Percentiles rank a stretch among this genome's conserved stretches.
Conservation (phyloP, 2,113 vertebrate species). For the Brachionichthys hirsutus region DNA sequence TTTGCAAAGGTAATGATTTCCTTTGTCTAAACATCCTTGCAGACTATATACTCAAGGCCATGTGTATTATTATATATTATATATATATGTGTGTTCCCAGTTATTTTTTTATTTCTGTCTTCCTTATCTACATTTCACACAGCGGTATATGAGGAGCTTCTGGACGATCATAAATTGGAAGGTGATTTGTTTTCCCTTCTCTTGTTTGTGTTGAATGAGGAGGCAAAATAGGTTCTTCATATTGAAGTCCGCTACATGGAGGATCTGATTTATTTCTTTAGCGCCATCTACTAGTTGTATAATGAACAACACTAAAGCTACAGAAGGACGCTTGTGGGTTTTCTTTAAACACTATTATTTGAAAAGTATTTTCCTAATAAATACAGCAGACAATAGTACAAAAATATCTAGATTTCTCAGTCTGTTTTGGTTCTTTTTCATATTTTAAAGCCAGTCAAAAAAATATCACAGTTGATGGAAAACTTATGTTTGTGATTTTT, state of each 20-base stretch:
- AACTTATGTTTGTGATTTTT: neutral
- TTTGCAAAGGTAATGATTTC: conserved; percentile 85
- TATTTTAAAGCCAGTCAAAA: neutral
- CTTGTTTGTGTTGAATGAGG: neutral
- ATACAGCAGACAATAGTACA: neutral
- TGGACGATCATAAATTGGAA: conserved; percentile 89
- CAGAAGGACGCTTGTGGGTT: neutral
- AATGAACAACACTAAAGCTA: neutral
- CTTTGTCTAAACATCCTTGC: neutral
- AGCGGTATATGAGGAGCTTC: conserved; percentile 90
- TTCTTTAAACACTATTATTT: neutral
- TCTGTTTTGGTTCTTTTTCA: neutral
- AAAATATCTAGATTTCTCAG: neutral
- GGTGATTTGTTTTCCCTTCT: conserved; percentile 63
- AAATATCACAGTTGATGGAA: neutral
- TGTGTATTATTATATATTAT: too few species aligned
- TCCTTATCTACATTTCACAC: conserved; percentile 21
- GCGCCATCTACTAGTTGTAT: neutral
- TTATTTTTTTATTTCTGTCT: conserved; percentile 9
- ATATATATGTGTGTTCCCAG: too few species aligned
- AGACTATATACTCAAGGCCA: too few species aligned
- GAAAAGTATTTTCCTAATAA: neutral
- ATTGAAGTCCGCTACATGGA: neutral
- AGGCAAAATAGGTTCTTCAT: neutral
- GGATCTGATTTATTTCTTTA: neutral